Percentiles rank a stretch among this genome's conserved stretches.
phyloP scores from a whole-genome alignment of 2,797 vertebrate genomes.

The Brachyrhaphis roseni region DNA sequence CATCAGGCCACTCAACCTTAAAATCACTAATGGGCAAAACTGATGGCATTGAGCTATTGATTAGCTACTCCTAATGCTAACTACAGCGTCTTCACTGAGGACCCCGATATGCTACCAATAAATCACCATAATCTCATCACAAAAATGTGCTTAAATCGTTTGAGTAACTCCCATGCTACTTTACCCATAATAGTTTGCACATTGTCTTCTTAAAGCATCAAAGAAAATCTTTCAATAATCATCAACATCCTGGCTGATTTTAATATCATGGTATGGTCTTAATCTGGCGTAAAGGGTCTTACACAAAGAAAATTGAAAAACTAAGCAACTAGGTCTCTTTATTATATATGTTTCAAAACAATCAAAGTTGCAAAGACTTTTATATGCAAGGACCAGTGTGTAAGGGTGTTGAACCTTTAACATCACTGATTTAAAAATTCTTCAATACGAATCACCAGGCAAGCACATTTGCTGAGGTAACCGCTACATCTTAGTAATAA shows the following conservation, averaged over 20 bases:
- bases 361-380: background rate
- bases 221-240: background rate
- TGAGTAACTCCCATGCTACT: background rate
- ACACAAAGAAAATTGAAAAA: background rate
- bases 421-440: background rate
- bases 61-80: background rate
- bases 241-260: background rate
- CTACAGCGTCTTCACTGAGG: background rate
- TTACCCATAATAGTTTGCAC: background rate
- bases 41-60: background rate
- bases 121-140: background rate
- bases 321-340: background rate
- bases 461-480: conserved; percentile 87
- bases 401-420: conserved; percentile 6
- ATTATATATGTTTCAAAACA: background rate
- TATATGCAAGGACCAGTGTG: background rate
- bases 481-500: conserved; percentile 90
- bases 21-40: background rate
- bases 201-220: background rate
- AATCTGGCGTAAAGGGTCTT: background rate
- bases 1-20: background rate
- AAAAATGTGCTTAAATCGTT: background rate
- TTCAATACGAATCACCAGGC: conserved; percentile 69
- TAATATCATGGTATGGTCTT: background rate
- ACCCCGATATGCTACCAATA: background rate